Percentiles rank a stretch among this genome's conserved stretches.
phyloP scores from a whole-genome alignment of 2,888 invertebrate genomes.

The Torymus tubicola region DNA sequence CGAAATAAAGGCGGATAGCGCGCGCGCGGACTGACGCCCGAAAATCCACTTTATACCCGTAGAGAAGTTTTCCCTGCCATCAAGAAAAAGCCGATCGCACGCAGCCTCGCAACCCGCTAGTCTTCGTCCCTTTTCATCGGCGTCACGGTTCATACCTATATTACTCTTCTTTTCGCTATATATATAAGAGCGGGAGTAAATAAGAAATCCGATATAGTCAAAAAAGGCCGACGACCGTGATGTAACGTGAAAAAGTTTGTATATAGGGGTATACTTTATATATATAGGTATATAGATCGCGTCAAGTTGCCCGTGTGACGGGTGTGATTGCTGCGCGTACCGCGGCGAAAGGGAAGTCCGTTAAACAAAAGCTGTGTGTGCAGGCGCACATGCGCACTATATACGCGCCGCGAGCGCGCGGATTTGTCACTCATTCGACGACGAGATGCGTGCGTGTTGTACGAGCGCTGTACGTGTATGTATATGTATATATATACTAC shows the following conservation, averaged over 20 bases:
- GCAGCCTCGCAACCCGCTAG: not conserved
- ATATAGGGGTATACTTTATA: too few relatives aligned
- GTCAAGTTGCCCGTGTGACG: too few relatives aligned
- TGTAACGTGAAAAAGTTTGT: not conserved
- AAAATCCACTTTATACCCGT: constrained; percentile 54
- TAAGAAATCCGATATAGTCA: constrained; percentile 55
- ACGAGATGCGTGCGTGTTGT: not conserved
- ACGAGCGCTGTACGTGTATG: too few relatives aligned
- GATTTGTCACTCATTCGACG: constrained; percentile 32
- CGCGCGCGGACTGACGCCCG: constrained; percentile 23
- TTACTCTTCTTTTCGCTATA: too few relatives aligned
- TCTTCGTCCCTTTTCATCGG: too few relatives aligned
- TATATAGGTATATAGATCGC: too few relatives aligned
- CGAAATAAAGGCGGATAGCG: constrained; percentile 44
- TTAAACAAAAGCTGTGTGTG: too few relatives aligned
- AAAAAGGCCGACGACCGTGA: constrained; percentile 29
- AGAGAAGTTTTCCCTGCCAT: constrained; percentile 40
- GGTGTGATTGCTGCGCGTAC: too few relatives aligned
- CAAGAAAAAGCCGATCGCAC: constrained; percentile 50
- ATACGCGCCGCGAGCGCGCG: not conserved
- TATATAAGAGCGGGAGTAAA: not conserved
- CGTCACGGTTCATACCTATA: too few relatives aligned
- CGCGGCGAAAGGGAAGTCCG: too few relatives aligned
- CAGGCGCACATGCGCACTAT: too few relatives aligned
- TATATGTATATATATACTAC: too few relatives aligned